Evolutionary conservation across 2,888 invertebrate species (phyloP), one percentile per base, ranked within the genome.

Genomic region (Phalangium opilio): DNA sequence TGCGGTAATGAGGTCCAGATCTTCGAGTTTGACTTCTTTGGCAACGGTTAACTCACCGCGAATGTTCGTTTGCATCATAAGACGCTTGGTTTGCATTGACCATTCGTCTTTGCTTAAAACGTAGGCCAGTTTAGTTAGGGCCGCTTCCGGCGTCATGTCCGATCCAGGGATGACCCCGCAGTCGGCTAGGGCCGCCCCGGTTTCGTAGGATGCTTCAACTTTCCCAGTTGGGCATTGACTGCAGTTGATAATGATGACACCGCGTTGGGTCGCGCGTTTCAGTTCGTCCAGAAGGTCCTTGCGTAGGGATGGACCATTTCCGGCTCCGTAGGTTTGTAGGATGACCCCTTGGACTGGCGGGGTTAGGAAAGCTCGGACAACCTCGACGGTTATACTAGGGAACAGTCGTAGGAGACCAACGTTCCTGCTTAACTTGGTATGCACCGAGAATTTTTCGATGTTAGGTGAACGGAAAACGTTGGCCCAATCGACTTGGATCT

Each of bases 111-210:
- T 84, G 1, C 85, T 81, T 19, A 95, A 68, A 1, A 95, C 84
- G 60, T 90, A 95, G 0, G 82, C 76, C 1, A 96, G 70, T 65
- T 96, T 96, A 2, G 86, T 79, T 8, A 93, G 73, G 0, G 93
- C 91, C 0, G 95, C 89, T 66, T 95, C 95, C 0, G 86, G 81
- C 0, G 95, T 95, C 83, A 89, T 84, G 61, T 90, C 89, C 48
- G 73, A 76, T 0, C 89, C 87, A 1, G 80, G 74, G 20, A 83
- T 74, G 1, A 87, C 79, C 1, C 87, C 87, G 47, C 73, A 73
- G 46, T 77, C 74, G 32, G 72, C 66, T 49, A 83, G 64, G 17
- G 70, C 68, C 75, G 75, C 76, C 45, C 90, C 93, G 44, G 89
- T 80, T 61, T 84, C 84, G 62, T 96, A 96, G 1, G 79, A 70